Evolutionary conservation across 1,140 invertebrate species (phyloP).

Genomic region (Pseudomyrmex pallidus): DNA sequence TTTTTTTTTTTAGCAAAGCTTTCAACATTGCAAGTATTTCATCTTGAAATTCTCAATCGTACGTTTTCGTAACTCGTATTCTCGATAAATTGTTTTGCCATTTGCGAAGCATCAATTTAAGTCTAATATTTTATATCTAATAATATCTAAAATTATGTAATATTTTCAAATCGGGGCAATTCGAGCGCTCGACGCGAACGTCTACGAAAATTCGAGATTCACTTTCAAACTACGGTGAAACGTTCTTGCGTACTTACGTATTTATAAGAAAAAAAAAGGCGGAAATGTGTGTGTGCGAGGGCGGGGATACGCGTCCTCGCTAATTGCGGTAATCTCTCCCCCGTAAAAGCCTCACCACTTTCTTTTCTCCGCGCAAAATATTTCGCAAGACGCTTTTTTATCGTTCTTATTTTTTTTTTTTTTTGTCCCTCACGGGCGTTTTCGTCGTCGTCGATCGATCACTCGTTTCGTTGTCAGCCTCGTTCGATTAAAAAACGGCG

Average conservation of each 20-base stretch:
- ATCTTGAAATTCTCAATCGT: no score
- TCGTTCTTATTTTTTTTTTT: neutral
- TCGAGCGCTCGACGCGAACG: neutral
- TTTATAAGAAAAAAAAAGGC: neutral
- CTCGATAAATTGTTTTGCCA: no score
- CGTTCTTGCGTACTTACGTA: conserved; percentile 24
- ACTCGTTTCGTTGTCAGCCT: neutral
- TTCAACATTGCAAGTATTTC: no score
- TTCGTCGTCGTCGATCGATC: neutral
- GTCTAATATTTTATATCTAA: no score
- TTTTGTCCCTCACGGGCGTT: neutral
- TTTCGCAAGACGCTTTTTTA: neutral
- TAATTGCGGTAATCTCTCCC: no score
- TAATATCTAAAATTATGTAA: no score
- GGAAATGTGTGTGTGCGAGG: neutral
- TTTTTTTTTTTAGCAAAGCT: no score
- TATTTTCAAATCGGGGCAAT: no score
- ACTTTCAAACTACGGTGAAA: neutral
- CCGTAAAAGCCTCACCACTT: neutral
- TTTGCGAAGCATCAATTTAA: no score
- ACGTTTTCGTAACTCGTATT: no score
- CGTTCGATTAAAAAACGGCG: neutral
- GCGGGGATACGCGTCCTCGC: neutral
- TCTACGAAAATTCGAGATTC: neutral
- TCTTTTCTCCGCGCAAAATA: neutral